Percentiles rank a stretch among this genome's conserved stretches.
phyloP scores from a whole-genome alignment of 2,888 invertebrate genomes.

The Agrilus biguttatus region DNA sequence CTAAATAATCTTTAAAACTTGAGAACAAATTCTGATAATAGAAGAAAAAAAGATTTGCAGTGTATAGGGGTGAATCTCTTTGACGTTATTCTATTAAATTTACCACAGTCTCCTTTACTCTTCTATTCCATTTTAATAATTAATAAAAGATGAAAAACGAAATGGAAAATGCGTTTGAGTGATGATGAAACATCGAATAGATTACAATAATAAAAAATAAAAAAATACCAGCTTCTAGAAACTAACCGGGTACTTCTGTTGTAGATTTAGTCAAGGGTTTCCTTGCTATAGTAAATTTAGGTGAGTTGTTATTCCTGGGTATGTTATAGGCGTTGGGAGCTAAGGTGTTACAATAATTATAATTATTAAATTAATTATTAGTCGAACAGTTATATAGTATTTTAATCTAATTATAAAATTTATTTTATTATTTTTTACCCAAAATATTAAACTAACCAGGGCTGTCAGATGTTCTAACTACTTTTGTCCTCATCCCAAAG shows the following conservation, averaged over 20 bases:
- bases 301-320: constrained; percentile 45
- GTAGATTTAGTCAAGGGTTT: constrained; percentile 40
- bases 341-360: constrained; percentile 27
- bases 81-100: too few species aligned
- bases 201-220: constrained; percentile 2
- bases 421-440: neutral
- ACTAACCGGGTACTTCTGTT: constrained; percentile 40
- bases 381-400: too few species aligned
- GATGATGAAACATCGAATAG: neutral
- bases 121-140: too few species aligned
- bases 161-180: neutral
- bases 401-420: too few species aligned
- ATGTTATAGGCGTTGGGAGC: constrained; percentile 72
- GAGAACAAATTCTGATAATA: too few species aligned
- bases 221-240: constrained; percentile 3
- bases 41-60: too few species aligned
- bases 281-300: constrained; percentile 49
- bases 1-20: too few species aligned
- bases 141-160: neutral
- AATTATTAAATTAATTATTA: too few species aligned
- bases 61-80: too few species aligned
- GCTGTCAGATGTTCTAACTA: constrained; percentile 26
- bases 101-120: too few species aligned
- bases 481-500: constrained; percentile 42
- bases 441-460: constrained; percentile 18